Evolutionary conservation across 2,113 vertebrate genomes (phyloP), one percentile per base, ranked within the genome.

Genomic region (Columba janthina): DNA sequence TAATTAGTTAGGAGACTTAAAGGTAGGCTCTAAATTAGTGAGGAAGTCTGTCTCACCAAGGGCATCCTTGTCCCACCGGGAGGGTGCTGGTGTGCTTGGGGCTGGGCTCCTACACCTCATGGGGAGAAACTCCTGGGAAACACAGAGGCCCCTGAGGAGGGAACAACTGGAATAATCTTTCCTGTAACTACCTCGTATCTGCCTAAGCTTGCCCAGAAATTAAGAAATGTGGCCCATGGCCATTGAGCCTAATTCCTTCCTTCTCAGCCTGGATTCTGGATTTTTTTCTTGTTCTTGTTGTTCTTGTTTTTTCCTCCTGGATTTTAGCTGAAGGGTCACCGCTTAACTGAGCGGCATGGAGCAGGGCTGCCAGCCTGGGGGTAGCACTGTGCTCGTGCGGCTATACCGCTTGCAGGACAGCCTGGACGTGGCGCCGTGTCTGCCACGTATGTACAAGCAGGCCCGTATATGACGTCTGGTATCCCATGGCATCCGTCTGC

Each of bases 51-150:
- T 65, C 58, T 72, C 16, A 50, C 74, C 56, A 61, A 44, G 40
- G 34, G 58, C 38, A 64, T 32, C 72, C 79, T 38, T 5, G 18
- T 57, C 40, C n/a, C 67, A 19, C 19, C 0, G 3, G 40, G 26
- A 80, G 25, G 56, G 31, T 65, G 78, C 53, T 60, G 44, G 22
- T 0, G 0, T 50, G 60, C 38, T 44, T 44, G 46, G 50, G 69
- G 34, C 70, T 65, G 88, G 8, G 58, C 78, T 80, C 50, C 62
- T 78, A 20, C 32, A 24, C 32, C 38, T 31, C 2, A n/a, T 2
- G 1, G 51, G 61, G 75, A 92, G 60, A 73, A 94, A 10, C 31
- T 94, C 46, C 64, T 70, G 90, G 88, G 85, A 95, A 95, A 78
- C 10, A 28, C 19, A 20, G 16, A 71, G 50, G 76, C n/a, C 51